Conservation (phyloP, 2,113 vertebrate species). For the Clarias gariepinus region DNA sequence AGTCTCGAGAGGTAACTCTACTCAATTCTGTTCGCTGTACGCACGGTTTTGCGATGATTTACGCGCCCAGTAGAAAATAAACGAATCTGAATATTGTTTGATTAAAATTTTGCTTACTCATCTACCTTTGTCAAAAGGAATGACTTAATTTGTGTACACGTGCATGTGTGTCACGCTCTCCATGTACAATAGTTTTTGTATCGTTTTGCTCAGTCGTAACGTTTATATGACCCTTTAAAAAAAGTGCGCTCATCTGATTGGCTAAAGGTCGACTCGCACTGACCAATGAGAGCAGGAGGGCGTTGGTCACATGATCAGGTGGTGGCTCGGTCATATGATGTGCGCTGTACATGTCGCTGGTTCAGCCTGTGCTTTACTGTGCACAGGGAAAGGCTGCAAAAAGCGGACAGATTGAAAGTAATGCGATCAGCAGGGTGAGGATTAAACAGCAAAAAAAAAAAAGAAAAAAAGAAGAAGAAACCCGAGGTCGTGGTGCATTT, state of each 20-base stretch:
- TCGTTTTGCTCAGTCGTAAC: no score
- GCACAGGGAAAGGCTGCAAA: neutral
- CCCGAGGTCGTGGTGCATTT: neutral
- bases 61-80: no score
- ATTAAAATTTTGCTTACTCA: no score
- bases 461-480: neutral
- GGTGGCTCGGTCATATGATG: slow-evolving; percentile 25
- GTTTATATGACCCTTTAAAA: no score
- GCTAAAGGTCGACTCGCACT: neutral
- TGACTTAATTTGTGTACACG: no score
- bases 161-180: no score
- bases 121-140: no score
- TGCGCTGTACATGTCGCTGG: neutral
- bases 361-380: neutral
- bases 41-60: no score
- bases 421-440: neutral
- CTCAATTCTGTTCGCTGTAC: no score
- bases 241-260: slow-evolving; percentile 25
- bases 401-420: neutral
- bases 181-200: no score
- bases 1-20: no score
- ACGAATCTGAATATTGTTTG: no score
- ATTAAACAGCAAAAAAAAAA: neutral
- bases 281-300: slow-evolving; percentile 15
- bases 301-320: slow-evolving; percentile 31